phyloP scores from a whole-genome alignment of 2,888 invertebrate genomes.

The Dynastes grantii region DNA sequence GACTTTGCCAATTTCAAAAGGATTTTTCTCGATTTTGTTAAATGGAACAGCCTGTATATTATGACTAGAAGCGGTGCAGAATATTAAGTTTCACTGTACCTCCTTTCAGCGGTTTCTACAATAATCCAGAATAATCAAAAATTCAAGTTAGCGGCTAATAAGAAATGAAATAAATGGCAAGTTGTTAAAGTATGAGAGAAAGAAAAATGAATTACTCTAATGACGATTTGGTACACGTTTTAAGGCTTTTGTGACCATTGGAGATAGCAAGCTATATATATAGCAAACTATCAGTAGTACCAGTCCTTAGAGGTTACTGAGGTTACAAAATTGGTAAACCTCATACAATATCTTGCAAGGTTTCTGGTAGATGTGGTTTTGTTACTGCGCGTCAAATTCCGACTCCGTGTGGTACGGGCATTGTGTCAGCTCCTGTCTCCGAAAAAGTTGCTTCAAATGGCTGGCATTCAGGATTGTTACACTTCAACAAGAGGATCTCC shows the following conservation, averaged over 20 bases:
- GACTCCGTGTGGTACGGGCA: conserved; percentile 99
- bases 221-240: conserved; percentile 85
- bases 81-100: no score
- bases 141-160: no score
- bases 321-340: conserved; percentile 99
- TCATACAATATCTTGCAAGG: conserved; percentile 99
- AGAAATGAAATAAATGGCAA: no score
- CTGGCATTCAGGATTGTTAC: conserved; percentile 99
- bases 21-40: no score
- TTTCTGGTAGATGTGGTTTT: conserved; percentile 72
- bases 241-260: conserved; percentile 96
- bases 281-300: conserved; percentile 98
- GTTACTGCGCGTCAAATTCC: conserved; percentile 98
- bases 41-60: no score
- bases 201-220: no score
- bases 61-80: no score
- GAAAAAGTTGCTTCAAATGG: conserved; percentile 98
- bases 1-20: no score
- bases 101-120: no score
- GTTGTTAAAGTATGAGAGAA: no score
- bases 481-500: conserved; percentile 98
- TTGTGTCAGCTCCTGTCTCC: conserved; percentile 74
- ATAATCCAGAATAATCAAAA: no score
- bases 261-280: conserved; percentile 98
- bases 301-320: conserved; percentile 99